Percentiles rank a stretch among this genome's conserved stretches.
Conservation (phyloP, 2,888 invertebrate genomes). For the Heterodera filipjevi region DNA sequence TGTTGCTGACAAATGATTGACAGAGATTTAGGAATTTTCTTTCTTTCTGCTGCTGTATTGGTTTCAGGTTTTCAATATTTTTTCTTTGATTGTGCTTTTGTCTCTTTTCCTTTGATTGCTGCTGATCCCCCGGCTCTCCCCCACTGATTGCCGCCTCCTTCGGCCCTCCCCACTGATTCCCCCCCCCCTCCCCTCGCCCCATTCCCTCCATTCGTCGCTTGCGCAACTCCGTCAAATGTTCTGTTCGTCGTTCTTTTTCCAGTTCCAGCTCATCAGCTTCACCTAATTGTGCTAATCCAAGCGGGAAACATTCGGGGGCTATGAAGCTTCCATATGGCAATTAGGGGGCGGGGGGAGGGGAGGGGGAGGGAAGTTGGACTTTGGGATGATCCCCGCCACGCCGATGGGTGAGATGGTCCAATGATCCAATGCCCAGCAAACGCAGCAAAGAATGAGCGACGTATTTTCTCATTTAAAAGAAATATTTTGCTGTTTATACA, state of each 20-base stretch:
- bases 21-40: too few relatives aligned
- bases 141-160: not conserved
- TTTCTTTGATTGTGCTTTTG: not conserved
- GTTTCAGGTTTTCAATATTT: not conserved
- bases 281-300: slow-evolving; percentile 10
- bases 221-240: not conserved
- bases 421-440: not conserved
- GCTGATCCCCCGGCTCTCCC: not conserved
- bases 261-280: slow-evolving; percentile 7
- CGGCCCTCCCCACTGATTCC: not conserved
- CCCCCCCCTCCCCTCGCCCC: not conserved
- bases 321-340: too few relatives aligned
- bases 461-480: too few relatives aligned
- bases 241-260: not conserved
- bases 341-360: too few relatives aligned
- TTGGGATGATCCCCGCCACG: not conserved
- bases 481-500: too few relatives aligned
- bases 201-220: not conserved
- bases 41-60: too few relatives aligned
- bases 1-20: too few relatives aligned
- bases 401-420: not conserved
- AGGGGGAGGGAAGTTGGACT: not conserved
- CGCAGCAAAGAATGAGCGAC: too few relatives aligned
- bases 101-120: not conserved
- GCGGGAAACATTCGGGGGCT: not conserved